Evolutionary conservation across 2,797 vertebrate species (phyloP).

Genomic region (Alosa sapidissima): DNA sequence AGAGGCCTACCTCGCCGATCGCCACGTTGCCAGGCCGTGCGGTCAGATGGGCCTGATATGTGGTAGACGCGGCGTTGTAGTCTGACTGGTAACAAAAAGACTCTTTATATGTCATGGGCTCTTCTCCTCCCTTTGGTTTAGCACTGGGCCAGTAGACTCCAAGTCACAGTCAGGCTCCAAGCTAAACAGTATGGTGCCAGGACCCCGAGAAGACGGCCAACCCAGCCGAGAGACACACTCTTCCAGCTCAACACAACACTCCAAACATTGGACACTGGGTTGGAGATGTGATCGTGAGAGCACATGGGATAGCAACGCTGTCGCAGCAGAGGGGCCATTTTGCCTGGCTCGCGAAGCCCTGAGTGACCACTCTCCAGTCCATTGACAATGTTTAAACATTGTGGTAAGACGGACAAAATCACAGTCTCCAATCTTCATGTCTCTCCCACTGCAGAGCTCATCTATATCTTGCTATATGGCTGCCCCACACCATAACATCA

Average conservation of each 20-base stretch:
- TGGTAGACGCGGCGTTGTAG: not conserved
- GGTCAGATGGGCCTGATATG: not conserved
- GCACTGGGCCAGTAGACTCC: slow-evolving; percentile 58
- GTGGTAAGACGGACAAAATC: not conserved
- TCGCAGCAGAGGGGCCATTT: not conserved
- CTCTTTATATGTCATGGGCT: slow-evolving; percentile 28
- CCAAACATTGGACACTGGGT: slow-evolving; percentile 46
- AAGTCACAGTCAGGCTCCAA: slow-evolving; percentile 62
- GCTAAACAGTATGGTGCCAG: slow-evolving; percentile 60
- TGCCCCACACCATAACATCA: not conserved
- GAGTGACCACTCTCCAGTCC: not conserved
- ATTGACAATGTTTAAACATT: slow-evolving; percentile 3
- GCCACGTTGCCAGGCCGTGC: not conserved
- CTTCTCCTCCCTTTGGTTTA: slow-evolving; percentile 51
- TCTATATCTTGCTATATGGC: not conserved
- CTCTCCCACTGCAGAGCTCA: not conserved
- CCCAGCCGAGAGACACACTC: not conserved
- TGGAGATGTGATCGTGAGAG: slow-evolving; percentile 31
- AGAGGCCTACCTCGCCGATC: not conserved
- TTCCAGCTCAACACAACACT: slow-evolving; percentile 39
- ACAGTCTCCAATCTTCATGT: not conserved
- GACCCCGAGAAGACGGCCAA: slow-evolving; percentile 49
- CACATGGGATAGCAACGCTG: slow-evolving; percentile 31
- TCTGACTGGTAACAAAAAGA: slow-evolving; percentile 8
- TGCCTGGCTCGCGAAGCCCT: not conserved